Conservation (phyloP, 1,140 invertebrate genomes). For the Thaumatotibia leucotreta region DNA sequence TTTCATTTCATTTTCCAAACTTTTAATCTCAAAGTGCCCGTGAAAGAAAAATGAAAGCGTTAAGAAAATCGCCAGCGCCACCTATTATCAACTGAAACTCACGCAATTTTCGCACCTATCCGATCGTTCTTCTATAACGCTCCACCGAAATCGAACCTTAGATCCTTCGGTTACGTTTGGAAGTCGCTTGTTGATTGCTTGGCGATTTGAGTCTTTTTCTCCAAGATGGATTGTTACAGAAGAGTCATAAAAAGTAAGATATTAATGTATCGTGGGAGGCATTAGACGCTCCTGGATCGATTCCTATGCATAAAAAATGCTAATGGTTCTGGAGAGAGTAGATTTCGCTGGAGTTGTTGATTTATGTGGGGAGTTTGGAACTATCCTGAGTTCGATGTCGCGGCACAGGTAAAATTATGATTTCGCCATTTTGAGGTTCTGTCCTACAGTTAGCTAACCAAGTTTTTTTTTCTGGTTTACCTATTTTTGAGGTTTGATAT, state of each 20-base stretch:
- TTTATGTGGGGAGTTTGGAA: slow-evolving; percentile 66
- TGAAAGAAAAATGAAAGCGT: slow-evolving; percentile 75
- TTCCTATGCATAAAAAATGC: slow-evolving; percentile 76
- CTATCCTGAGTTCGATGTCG: slow-evolving; percentile 56
- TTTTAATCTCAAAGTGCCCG: slow-evolving; percentile 77
- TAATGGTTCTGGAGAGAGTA: slow-evolving; percentile 67
- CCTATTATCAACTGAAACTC: slow-evolving; percentile 72
- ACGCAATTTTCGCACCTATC: slow-evolving; percentile 21
- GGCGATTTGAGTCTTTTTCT: slow-evolving; percentile 37
- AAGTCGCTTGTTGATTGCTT: neutral
- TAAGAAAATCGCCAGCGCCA: slow-evolving; percentile 74
- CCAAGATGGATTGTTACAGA: slow-evolving; percentile 64
- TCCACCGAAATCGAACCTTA: neutral
- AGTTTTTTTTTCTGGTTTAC: too few relatives aligned
- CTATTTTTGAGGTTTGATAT: too few relatives aligned
- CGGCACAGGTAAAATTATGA: slow-evolving; percentile 46
- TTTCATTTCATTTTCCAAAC: slow-evolving; percentile 75
- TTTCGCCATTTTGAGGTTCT: too few relatives aligned
- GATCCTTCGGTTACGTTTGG: slow-evolving; percentile 13
- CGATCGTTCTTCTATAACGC: neutral
- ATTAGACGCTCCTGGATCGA: slow-evolving; percentile 71
- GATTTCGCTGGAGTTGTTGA: slow-evolving; percentile 50
- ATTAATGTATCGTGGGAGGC: slow-evolving; percentile 76
- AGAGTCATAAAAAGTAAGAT: slow-evolving; percentile 77
- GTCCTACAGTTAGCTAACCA: too few relatives aligned